A percentile compares a stretch with the other conserved stretches of the same genome.
Conservation (phyloP, 2,888 invertebrate genomes). For the Ichneumon xanthorius region DNA sequence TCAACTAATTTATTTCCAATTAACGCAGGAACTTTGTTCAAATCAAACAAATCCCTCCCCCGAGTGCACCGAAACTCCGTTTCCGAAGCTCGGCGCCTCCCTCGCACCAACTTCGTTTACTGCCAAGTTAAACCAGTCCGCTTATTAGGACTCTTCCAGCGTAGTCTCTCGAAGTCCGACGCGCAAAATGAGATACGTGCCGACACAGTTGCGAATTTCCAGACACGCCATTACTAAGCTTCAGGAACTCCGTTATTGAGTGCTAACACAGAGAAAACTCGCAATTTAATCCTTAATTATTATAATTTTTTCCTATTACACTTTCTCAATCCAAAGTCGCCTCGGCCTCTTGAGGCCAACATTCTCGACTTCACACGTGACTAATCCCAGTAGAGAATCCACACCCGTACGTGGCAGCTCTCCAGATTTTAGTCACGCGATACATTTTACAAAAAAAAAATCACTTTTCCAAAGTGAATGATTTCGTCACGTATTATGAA, state of each 20-base stretch:
- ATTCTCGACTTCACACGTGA: neutral
- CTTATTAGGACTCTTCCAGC: neutral
- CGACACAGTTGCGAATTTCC: neutral
- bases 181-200: constrained; percentile 11
- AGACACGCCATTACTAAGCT: neutral
- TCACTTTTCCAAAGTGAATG: neutral
- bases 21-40: neutral
- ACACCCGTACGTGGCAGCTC: neutral
- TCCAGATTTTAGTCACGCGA: neutral
- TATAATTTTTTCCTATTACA: neutral
- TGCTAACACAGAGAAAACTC: neutral
- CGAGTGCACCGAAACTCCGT: neutral
- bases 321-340: neutral
- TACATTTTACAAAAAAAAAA: neutral
- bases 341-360: neutral
- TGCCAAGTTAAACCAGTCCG: neutral
- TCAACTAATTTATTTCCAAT: neutral
- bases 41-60: neutral
- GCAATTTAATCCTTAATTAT: neutral
- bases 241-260: neutral
- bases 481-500: neutral
- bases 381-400: neutral
- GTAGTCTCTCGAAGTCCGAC: neutral
- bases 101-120: neutral
- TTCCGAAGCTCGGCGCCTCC: neutral